Conservation (phyloP, 2,113 vertebrate species). For the Lota lota region DNA sequence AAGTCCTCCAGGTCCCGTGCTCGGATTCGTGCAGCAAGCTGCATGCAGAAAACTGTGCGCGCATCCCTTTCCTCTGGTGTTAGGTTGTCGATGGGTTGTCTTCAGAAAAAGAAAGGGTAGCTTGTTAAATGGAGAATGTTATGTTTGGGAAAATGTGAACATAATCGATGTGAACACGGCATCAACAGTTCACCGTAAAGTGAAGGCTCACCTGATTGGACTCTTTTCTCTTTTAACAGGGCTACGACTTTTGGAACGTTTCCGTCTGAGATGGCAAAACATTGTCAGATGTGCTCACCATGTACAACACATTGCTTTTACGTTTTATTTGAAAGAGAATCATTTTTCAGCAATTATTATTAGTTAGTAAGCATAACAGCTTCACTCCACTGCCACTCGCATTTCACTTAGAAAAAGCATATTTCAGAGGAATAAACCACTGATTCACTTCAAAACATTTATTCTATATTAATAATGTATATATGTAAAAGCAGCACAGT, state of each 20-base stretch:
- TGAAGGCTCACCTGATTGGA: conserved; percentile 83
- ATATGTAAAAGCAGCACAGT: too few species aligned
- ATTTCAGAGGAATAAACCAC: too few species aligned
- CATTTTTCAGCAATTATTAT: too few species aligned
- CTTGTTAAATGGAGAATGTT: neutral
- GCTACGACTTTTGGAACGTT: conserved; percentile 88
- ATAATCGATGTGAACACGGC: neutral
- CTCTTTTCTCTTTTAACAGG: conserved; percentile 97
- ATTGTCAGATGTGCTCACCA: conserved; percentile 10
- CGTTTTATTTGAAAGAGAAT: neutral
- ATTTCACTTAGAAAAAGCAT: too few species aligned
- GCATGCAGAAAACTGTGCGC: conserved; percentile 98
- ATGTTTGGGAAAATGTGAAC: neutral
- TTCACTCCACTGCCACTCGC: too few species aligned
- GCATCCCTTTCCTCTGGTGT: conserved; percentile 96
- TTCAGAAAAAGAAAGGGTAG: conserved; percentile 41
- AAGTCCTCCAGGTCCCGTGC: conserved; percentile 97
- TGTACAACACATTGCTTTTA: neutral
- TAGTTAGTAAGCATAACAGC: neutral
- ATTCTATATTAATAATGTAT: too few species aligned
- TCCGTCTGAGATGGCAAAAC: conserved; percentile 72
- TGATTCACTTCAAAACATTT: too few species aligned
- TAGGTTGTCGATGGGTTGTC: conserved; percentile 96
- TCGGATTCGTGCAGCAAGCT: conserved; percentile 93
- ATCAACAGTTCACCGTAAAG: neutral